Conservation (phyloP, 2,113 vertebrate genomes). For the Nymphicus hollandicus region DNA sequence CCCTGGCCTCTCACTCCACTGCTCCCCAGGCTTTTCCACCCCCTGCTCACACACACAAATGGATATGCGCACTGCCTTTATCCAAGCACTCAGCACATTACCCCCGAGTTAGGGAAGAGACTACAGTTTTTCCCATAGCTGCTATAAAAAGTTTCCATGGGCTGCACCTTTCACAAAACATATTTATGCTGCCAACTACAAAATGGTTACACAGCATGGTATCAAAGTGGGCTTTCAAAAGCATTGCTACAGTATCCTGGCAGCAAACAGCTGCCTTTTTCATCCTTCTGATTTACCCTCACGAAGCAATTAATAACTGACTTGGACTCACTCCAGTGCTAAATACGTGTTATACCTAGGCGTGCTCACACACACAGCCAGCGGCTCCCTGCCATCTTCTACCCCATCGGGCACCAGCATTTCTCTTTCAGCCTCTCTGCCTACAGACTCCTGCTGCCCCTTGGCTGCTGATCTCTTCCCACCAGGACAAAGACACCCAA, state of each 20-base stretch:
- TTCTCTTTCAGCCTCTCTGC: background rate
- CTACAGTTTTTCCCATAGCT: background rate
- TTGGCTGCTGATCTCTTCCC: background rate
- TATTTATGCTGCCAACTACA: background rate
- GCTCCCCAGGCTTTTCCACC: accelerated
- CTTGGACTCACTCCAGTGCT: background rate
- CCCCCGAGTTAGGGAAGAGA: background rate
- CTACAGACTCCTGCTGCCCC: background rate
- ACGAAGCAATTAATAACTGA: background rate
- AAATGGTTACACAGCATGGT: background rate
- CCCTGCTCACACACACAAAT: accelerated
- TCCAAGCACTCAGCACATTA: background rate
- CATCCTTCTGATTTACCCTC: slow-evolving; percentile 5
- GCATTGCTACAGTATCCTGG: background rate
- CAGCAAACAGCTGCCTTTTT: slow-evolving; percentile 7
- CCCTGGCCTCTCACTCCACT: background rate
- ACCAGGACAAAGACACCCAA: accelerated
- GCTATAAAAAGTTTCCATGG: background rate
- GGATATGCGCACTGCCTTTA: accelerated
- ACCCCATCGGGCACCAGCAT: accelerated
- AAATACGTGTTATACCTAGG: background rate
- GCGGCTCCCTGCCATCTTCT: background rate
- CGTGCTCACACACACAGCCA: accelerated
- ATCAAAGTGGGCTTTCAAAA: background rate
- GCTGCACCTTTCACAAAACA: background rate